Percentiles rank a stretch among this genome's conserved stretches.
Conservation (phyloP, 2,888 invertebrate species). For the Neuroscelio doddi region DNA sequence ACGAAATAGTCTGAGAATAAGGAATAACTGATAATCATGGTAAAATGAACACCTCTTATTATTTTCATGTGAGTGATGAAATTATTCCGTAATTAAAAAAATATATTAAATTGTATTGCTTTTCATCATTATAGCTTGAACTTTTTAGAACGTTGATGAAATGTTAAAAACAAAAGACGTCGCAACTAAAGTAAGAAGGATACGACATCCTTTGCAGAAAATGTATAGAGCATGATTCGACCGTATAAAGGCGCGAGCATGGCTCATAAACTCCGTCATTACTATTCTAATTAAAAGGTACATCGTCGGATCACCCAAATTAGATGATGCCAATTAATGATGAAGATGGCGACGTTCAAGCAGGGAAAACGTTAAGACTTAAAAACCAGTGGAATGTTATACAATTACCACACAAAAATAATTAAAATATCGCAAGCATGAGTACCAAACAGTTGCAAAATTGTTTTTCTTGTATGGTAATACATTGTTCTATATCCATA, state of each 20-base stretch:
- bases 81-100: no score
- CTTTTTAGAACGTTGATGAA: no score
- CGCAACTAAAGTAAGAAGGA: not conserved
- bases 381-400: not conserved
- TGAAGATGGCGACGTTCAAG: slow-evolving; percentile 11
- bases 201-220: slow-evolving; percentile 13
- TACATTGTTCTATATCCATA: not conserved
- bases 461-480: not conserved
- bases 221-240: slow-evolving; percentile 17
- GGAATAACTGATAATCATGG: not conserved
- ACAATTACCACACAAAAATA: not conserved
- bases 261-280: slow-evolving; percentile 59
- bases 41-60: not conserved
- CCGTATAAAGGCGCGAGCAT: slow-evolving; percentile 35
- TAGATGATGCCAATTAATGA: slow-evolving; percentile 50
- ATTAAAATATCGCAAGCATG: not conserved
- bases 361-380: slow-evolving; percentile 21
- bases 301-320: slow-evolving; percentile 50
- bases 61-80: not conserved
- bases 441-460: no score
- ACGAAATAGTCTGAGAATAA: not conserved
- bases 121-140: no score
- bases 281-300: slow-evolving; percentile 64
- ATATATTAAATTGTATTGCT: no score
- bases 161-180: no score